phyloP scores from a whole-genome alignment of 2,888 invertebrate species.

The Sinelater perroti region DNA sequence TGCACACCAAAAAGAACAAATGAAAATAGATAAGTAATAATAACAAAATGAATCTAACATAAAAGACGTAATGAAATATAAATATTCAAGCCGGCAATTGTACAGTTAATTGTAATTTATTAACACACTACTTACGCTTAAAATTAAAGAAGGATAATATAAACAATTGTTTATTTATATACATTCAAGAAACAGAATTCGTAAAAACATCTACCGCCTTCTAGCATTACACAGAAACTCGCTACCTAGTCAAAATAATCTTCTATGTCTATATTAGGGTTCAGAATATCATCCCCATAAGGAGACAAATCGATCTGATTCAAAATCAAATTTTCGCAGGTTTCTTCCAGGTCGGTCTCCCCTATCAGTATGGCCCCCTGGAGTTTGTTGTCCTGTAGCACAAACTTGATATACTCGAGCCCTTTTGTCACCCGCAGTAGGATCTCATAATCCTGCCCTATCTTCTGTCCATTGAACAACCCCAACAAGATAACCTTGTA shows the following conservation, averaged over 20 bases:
- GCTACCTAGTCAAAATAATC: constrained; percentile 99
- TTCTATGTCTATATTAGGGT: constrained; percentile 97
- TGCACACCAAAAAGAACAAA: too few species aligned
- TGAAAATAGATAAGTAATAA: too few species aligned
- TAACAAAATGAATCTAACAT: too few species aligned
- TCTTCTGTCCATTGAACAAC: constrained; percentile 90
- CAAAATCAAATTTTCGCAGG: constrained; percentile 96
- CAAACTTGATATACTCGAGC: constrained; percentile 85
- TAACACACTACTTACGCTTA: too few species aligned
- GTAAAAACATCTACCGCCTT: too few species aligned
- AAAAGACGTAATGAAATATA: too few species aligned
- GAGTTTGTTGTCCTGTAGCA: constrained; percentile 82
- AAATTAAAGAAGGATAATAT: too few species aligned
- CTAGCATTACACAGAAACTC: too few species aligned
- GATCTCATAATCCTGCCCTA: constrained; percentile 83
- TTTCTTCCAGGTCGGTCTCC: constrained; percentile 97
- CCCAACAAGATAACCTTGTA: constrained; percentile 92
- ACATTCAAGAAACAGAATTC: too few species aligned
- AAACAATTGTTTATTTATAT: too few species aligned
- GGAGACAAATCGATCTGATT: constrained; percentile 90
- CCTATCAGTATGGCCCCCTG: constrained; percentile 96
- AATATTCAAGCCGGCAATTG: too few species aligned
- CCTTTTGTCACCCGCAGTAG: constrained; percentile 84
- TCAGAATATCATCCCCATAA: constrained; percentile 90
- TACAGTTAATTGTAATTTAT: too few species aligned